Conservation (phyloP, 2,888 invertebrate species). For the Palloptera scutellata region DNA sequence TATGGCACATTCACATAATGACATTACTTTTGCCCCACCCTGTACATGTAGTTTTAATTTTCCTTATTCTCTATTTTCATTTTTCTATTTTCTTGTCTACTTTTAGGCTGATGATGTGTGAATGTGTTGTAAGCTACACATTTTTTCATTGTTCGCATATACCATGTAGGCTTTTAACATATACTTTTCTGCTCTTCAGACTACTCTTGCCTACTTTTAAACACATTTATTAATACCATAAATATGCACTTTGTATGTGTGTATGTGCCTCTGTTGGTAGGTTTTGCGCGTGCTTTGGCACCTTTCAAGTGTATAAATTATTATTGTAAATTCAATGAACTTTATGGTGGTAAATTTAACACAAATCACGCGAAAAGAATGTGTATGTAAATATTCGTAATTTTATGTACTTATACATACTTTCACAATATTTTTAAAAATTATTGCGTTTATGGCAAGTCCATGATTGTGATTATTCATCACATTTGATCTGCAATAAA, state of each 20-base stretch:
- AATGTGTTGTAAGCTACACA: neutral
- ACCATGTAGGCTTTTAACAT: neutral
- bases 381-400: too few relatives aligned
- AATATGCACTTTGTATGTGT: too few relatives aligned
- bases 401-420: neutral
- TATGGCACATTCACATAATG: too few relatives aligned
- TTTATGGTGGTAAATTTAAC: neutral
- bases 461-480: too few relatives aligned
- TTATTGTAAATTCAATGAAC: slow-evolving; percentile 24
- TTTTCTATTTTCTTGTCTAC: slow-evolving; percentile 1
- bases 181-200: neutral
- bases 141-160: neutral
- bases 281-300: slow-evolving; percentile 14
- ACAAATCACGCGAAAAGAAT: neutral
- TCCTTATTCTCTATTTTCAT: too few relatives aligned
- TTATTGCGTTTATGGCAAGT: too few relatives aligned
- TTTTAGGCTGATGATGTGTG: slow-evolving; percentile 17
- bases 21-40: too few relatives aligned
- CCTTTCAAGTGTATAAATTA: slow-evolving; percentile 16
- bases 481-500: too few relatives aligned
- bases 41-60: too few relatives aligned
- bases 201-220: too few relatives aligned
- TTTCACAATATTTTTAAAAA: neutral
- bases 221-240: too few relatives aligned
- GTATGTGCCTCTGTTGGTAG: slow-evolving; percentile 15